phyloP scores from a whole-genome alignment of 1,140 invertebrate genomes.

The Drosophila mayri region DNA sequence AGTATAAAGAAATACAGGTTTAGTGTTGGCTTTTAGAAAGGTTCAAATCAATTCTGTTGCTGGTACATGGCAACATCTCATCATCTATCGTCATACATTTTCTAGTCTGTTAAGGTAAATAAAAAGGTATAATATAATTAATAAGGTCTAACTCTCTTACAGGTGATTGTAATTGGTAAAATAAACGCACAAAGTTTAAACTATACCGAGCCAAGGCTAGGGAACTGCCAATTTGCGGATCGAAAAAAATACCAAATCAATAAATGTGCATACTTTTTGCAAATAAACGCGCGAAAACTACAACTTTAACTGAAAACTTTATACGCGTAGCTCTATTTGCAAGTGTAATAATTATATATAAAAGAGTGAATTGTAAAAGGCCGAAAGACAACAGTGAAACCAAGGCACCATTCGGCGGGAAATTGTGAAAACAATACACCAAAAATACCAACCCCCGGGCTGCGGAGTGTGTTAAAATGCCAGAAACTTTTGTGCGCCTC shows the following conservation, averaged over 20 bases:
- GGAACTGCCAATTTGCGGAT: constrained; percentile 10
- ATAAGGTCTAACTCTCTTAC: neutral
- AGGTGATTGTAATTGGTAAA: constrained; percentile 1
- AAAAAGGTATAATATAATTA: neutral
- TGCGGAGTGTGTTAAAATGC: constrained; percentile 61
- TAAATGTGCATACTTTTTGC: constrained; percentile 14
- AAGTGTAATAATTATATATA: neutral
- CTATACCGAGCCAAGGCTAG: neutral
- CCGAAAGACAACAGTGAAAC: neutral
- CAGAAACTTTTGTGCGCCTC: constrained; percentile 71
- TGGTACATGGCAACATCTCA: too few relatives aligned
- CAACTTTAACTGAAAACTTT: constrained; percentile 15
- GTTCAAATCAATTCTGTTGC: neutral
- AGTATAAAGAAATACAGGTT: too few relatives aligned
- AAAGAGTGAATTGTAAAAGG: neutral
- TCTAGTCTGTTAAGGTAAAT: neutral
- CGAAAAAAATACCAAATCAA: constrained; percentile 10
- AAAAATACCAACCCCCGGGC: constrained; percentile 61
- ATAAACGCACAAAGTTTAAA: constrained; percentile 23
- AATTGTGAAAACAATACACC: constrained; percentile 27
- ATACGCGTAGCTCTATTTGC: neutral
- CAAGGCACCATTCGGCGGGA: neutral
- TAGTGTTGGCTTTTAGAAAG: neutral
- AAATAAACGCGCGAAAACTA: constrained; percentile 38
- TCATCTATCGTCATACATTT: neutral